Evolutionary conservation across 2,113 vertebrate genomes (phyloP).

Genomic region (Chrysemys picta): DNA sequence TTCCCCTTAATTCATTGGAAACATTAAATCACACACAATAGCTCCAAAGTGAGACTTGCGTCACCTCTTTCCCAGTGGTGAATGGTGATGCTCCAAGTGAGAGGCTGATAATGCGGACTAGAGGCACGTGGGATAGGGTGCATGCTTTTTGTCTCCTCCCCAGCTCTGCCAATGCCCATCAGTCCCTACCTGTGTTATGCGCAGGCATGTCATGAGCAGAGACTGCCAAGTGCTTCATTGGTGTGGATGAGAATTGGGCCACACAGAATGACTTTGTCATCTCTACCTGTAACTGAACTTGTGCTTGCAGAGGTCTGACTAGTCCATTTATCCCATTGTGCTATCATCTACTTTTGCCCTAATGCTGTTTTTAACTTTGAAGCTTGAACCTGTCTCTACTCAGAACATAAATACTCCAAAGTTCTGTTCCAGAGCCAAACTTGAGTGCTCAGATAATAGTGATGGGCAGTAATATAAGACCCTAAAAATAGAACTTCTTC

Average conservation of each 20-base stretch:
- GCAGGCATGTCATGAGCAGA: background rate
- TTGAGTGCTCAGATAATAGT: accelerated
- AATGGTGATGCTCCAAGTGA: accelerated
- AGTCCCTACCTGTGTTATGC: background rate
- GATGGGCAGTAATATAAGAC: background rate
- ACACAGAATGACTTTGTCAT: background rate
- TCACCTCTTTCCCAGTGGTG: background rate
- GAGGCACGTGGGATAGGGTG: accelerated
- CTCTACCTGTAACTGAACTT: background rate
- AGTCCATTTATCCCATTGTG: background rate
- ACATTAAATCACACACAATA: background rate
- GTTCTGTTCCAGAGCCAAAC: background rate
- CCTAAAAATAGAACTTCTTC: background rate
- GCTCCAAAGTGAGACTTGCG: background rate
- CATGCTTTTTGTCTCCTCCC: background rate
- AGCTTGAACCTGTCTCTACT: too few species aligned
- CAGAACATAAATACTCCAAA: too few species aligned
- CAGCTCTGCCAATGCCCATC: background rate
- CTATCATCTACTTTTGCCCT: background rate
- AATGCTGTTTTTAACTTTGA: accelerated
- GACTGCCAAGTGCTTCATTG: background rate
- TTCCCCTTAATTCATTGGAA: background rate
- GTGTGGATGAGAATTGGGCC: background rate
- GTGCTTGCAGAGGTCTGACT: background rate
- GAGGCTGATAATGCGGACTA: background rate